Evolutionary conservation across 2,797 vertebrate genomes (phyloP).

Genomic region (Sebastes alutus): DNA sequence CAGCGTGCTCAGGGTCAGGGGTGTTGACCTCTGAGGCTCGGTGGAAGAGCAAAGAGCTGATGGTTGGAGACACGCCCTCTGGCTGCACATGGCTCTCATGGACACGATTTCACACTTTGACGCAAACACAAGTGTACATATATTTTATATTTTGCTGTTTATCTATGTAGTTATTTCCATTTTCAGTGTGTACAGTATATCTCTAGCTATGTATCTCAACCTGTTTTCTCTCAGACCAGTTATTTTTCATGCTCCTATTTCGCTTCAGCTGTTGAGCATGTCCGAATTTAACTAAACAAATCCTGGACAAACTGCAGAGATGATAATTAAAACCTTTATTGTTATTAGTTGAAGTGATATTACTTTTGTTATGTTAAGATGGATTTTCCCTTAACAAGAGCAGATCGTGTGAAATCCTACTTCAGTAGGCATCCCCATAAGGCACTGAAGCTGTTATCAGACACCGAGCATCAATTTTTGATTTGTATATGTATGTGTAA

Average conservation of each 20-base stretch:
- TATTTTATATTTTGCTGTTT: constrained; percentile 2
- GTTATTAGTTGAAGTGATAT: not conserved
- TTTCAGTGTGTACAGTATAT: not conserved
- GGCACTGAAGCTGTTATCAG: not conserved
- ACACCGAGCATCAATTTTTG: not conserved
- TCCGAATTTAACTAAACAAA: not conserved
- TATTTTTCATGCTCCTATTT: not conserved
- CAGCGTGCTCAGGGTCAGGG: constrained; percentile 58
- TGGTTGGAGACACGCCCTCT: constrained; percentile 60
- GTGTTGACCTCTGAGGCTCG: constrained; percentile 59
- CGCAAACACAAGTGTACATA: not conserved
- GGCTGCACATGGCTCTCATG: constrained; percentile 38
- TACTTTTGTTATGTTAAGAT: not conserved
- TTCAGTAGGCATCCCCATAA: not conserved
- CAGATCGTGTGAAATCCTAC: not conserved
- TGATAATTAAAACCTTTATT: not conserved
- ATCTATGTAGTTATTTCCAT: constrained; percentile 3
- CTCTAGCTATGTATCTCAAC: not conserved
- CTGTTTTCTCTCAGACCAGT: not conserved
- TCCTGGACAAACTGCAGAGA: not conserved
- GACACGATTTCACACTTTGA: constrained; percentile 12
- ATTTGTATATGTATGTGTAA: not conserved
- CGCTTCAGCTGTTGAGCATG: not conserved
- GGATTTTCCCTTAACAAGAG: not conserved
- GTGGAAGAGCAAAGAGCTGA: constrained; percentile 60